phyloP scores from a whole-genome alignment of 23 tunicate genomes.

The Ascidia mentula region DNA sequence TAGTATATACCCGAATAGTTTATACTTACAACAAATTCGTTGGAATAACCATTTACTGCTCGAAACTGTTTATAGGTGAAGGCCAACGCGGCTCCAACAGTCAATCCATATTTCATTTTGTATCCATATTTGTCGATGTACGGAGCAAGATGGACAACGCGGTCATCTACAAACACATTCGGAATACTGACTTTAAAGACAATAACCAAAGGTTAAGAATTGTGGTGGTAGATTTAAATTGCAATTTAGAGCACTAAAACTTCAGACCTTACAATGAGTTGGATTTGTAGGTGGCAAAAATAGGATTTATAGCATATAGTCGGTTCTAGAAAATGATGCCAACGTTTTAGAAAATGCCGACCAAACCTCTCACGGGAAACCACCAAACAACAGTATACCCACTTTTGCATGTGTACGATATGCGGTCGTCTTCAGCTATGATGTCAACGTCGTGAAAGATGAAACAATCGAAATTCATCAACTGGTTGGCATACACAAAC shows the following conservation, averaged over 20 bases:
- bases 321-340: no score
- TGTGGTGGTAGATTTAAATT: not conserved
- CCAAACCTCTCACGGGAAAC: no score
- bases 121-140: constrained; percentile 41
- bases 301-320: no score
- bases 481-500: constrained; percentile 30
- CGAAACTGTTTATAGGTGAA: constrained; percentile 31
- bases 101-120: not conserved
- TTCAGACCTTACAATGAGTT: no score
- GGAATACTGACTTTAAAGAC: no score
- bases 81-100: constrained; percentile 31
- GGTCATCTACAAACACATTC: constrained; percentile 1
- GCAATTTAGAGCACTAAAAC: no score
- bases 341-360: no score
- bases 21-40: constrained; percentile 52
- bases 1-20: no score
- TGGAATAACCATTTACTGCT: constrained; percentile 46
- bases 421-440: constrained; percentile 61
- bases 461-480: constrained; percentile 43
- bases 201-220: not conserved
- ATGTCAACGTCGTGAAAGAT: constrained; percentile 73
- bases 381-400: not conserved
- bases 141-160: constrained; percentile 24
- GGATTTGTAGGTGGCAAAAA: no score
- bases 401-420: constrained; percentile 55